Evolutionary conservation across 2,113 vertebrate species (phyloP), one percentile per base, ranked within the genome.

Genomic region (Microcebus jonahi): DNA sequence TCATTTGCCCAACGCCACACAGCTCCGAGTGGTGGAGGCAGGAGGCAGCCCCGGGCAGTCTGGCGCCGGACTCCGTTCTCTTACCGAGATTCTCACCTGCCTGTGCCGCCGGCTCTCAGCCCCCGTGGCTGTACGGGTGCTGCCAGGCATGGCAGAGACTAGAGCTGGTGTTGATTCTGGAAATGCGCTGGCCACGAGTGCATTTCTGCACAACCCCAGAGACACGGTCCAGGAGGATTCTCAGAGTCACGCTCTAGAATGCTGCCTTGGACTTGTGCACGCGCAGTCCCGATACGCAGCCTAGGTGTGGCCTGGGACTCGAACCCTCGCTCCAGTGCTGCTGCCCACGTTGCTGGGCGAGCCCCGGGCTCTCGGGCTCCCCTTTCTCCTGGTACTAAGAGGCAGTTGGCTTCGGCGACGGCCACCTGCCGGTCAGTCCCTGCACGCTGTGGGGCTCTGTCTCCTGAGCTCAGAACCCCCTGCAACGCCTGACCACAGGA

Each of bases 121-220:
- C 15, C 8, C 0, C 0, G 0, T 0, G 4, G 4, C 2, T 2
- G 39, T 29, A 14, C 0, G 0, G n/a, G 39, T 1, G 10, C 42
- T 18, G 0, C 39, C 14, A 4, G 48, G 39, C 14, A 1, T 0
- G 29, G 45, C 21, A 0, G 9, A 31, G 34, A 0, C 0, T 39
- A 39, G 55, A 34, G 18, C 0, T 1, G 11, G 13, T 0, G 5
- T 17, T 80, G 39, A 5, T 34, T 67, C 79, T 42, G 42, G 67
- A 39, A 8, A 8, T 2, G 20, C 17, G 53, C 3, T 4, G 21
- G n/a, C 67, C 21, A 2, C 3, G 0, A 0, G 29, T 2, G 36
- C 11, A 6, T 20, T 67, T 50, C 8, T 4, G 18, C 1, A 1
- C 45, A 1, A 3, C 18, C 42, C 42, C n/a, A 8, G 36, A 15